Percentiles rank a stretch among this genome's conserved stretches.
phyloP scores from a whole-genome alignment of 2,888 invertebrate genomes.

The Nomada lathburiana region DNA sequence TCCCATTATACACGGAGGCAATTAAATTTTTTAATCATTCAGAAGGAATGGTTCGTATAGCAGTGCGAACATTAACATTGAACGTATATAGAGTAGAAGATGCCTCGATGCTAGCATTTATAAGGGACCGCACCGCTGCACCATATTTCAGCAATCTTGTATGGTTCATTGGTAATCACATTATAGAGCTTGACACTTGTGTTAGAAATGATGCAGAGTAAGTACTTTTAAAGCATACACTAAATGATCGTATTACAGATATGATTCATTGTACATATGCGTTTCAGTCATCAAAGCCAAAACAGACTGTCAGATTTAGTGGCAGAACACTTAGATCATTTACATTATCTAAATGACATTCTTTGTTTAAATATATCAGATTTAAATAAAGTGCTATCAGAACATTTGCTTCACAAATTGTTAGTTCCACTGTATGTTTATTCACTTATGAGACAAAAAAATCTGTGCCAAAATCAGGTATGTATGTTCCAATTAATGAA shows the following conservation, averaged over 20 bases:
- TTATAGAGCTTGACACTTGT: conserved; percentile 97
- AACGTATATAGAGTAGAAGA: conserved; percentile 98
- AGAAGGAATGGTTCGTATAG: conserved; percentile 99
- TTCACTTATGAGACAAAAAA: conserved; percentile 88
- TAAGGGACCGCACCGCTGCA: conserved; percentile 97
- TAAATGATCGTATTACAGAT: neutral
- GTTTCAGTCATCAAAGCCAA: conserved; percentile 93
- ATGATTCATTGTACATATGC: neutral
- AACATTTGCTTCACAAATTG: conserved; percentile 96
- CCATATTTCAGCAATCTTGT: conserved; percentile 99
- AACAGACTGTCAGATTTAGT: conserved; percentile 96
- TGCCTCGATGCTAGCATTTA: conserved; percentile 97
- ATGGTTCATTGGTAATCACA: conserved; percentile 99
- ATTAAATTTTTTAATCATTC: conserved; percentile 99
- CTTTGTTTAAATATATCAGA: conserved; percentile 95
- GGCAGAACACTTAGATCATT: conserved; percentile 98
- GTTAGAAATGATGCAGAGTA: conserved; percentile 98
- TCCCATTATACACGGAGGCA: conserved; percentile 99
- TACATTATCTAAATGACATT: conserved; percentile 99
- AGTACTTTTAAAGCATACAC: conserved; percentile 83
- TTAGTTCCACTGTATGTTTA: conserved; percentile 97
- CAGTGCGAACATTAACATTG: conserved; percentile 97
- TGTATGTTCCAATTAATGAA: conserved; percentile 72
- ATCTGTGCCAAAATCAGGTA: conserved; percentile 79
- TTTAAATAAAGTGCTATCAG: conserved; percentile 96